phyloP scores from a whole-genome alignment of 2,797 vertebrate genomes.

The Falco peregrinus region DNA sequence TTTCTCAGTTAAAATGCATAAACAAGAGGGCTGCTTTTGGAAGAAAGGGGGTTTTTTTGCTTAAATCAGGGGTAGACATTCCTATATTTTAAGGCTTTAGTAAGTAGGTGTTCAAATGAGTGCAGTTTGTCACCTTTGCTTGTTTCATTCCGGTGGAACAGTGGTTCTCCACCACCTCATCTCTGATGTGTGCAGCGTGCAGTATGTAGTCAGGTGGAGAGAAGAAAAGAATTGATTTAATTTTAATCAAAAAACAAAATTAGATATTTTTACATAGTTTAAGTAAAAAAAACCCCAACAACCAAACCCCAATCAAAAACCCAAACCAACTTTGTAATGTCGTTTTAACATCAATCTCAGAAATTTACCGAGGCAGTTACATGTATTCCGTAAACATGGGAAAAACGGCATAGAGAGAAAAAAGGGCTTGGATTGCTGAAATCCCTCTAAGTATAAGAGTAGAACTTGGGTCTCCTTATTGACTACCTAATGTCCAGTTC shows the following conservation, averaged over 20 bases:
- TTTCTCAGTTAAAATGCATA: background rate
- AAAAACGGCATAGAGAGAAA: background rate
- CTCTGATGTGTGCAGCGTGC: background rate
- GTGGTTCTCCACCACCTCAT: background rate
- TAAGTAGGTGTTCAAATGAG: background rate
- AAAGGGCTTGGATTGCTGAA: background rate
- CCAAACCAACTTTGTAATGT: background rate
- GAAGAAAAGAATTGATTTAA: background rate
- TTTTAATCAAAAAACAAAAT: background rate
- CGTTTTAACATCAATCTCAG: background rate
- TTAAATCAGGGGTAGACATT: background rate
- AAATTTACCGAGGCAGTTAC: background rate
- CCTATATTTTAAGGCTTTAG: background rate
- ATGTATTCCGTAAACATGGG: background rate
- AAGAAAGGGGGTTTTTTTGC: background rate
- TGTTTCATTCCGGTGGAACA: background rate
- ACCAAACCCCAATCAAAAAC: background rate
- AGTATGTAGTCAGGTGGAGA: background rate
- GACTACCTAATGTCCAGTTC: background rate
- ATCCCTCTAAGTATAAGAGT: background rate
- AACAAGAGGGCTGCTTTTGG: background rate
- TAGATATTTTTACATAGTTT: background rate
- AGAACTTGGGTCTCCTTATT: background rate
- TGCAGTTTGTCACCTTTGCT: background rate
- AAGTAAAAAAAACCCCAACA: background rate